Percentiles rank a stretch among this genome's conserved stretches.
These are phyloP conservation scores for Parascotia fuliginaria DNA, from an alignment of 2,888 invertebrate species.

Conservation along the genomic window DNA sequence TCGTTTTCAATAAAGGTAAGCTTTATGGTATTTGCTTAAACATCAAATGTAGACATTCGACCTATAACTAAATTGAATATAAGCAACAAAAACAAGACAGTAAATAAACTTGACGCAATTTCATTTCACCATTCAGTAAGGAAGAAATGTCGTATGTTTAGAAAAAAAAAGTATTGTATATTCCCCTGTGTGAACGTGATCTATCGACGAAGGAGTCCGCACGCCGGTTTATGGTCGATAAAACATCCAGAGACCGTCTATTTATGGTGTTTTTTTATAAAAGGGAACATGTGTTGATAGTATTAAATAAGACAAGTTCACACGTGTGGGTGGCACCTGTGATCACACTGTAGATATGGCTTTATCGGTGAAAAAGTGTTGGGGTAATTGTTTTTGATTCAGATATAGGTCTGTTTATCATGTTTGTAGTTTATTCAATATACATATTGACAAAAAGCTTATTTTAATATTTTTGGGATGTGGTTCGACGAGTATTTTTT, in stretches of 20 bases:
- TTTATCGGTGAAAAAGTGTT: not conserved
- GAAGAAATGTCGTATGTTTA: conserved; percentile 40
- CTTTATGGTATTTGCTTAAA: conserved; percentile 16
- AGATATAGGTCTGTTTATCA: not conserved
- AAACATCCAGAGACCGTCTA: conserved; percentile 73
- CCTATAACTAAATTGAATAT: conserved; percentile 10
- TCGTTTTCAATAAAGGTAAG: not conserved
- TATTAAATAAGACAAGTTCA: conserved; percentile 59
- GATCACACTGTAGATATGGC: conserved; percentile 26
- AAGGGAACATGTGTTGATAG: conserved; percentile 70
- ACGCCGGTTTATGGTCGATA: conserved; percentile 79
- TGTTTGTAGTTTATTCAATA: not conserved
- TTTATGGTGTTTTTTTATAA: conserved; percentile 73
- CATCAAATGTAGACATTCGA: not conserved
- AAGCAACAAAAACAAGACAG: conserved; percentile 6
- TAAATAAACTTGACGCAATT: conserved; percentile 27
- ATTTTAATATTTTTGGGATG: not conserved
- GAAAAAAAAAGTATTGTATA: conserved; percentile 43
- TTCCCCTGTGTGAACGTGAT: conserved; percentile 67
- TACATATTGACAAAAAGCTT: not conserved
- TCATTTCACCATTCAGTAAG: conserved; percentile 32
- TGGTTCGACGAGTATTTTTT: too few relatives aligned
- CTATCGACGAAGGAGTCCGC: conserved; percentile 68
- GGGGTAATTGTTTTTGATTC: not conserved
- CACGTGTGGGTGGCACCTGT: conserved; percentile 60